A percentile compares a stretch with the other conserved stretches of the same genome.
These are phyloP conservation scores for Heliconius congener DNA, from an alignment of 1,140 invertebrate genomes.

Conservation along the genomic window DNA sequence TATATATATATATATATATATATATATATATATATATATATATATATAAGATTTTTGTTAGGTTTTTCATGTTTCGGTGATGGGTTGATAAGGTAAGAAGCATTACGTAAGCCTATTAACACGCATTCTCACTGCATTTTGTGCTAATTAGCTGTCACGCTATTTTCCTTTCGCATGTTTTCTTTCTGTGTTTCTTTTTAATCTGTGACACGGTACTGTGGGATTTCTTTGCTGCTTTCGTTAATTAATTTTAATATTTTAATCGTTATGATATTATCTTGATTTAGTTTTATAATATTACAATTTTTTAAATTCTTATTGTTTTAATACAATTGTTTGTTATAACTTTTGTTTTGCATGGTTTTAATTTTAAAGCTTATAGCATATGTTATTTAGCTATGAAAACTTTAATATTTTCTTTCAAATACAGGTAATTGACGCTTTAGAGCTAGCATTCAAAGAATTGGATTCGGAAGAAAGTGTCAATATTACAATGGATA, in stretches of 20 bases:
- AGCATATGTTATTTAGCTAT: too few relatives aligned
- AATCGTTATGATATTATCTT: conserved; percentile 27
- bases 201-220: background rate
- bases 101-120: conserved; percentile 52
- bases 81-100: conserved; percentile 72
- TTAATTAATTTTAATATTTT: conserved; percentile 26
- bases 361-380: conserved; percentile 12
- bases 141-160: conserved; percentile 45
- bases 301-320: background rate
- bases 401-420: conserved; percentile 11
- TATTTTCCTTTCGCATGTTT: conserved; percentile 30
- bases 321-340: background rate
- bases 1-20: too few relatives aligned
- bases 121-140: conserved; percentile 59
- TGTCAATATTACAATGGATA: conserved; percentile 52
- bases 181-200: conserved; percentile 17
- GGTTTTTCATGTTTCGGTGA: conserved; percentile 70
- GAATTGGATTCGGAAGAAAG: conserved; percentile 82
- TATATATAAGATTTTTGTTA: conserved; percentile 48
- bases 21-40: too few relatives aligned
- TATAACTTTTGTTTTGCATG: background rate
- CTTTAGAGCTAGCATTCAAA: conserved; percentile 83
- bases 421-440: conserved; percentile 81
- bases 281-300: conserved; percentile 21
- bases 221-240: conserved; percentile 22